phyloP scores from a whole-genome alignment of 2,113 vertebrate species.

The Mormyrus iriodes region DNA sequence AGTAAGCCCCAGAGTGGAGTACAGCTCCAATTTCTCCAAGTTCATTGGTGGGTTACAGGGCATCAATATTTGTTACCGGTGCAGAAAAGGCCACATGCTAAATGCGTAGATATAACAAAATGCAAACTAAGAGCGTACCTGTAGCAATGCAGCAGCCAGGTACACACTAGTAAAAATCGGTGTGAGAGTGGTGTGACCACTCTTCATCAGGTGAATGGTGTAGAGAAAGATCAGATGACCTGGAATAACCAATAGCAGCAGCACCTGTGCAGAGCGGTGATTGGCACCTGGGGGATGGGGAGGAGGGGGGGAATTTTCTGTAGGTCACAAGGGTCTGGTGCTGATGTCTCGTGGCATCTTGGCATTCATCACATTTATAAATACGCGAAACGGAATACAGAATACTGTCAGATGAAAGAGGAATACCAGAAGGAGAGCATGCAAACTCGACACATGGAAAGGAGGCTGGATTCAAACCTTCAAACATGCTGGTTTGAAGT shows the following conservation, averaged over 20 bases:
- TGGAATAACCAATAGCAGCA: slow-evolving; percentile 81
- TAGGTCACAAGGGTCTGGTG: not conserved
- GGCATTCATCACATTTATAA: not conserved
- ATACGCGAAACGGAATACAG: not conserved
- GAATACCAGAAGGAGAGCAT: not conserved
- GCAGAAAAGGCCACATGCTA: not conserved
- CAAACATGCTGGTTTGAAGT: not conserved
- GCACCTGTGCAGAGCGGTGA: slow-evolving; percentile 91
- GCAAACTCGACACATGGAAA: not conserved
- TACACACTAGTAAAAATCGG: slow-evolving; percentile 83
- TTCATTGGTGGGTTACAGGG: not conserved
- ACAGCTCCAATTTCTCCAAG: not conserved
- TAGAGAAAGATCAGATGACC: slow-evolving; percentile 94
- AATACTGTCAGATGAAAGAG: not conserved
- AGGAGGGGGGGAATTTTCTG: not conserved
- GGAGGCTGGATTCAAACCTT: not conserved
- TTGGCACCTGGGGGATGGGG: slow-evolving; percentile 71
- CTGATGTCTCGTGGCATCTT: not conserved
- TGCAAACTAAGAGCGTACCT: slow-evolving; percentile 64
- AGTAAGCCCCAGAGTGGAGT: not conserved
- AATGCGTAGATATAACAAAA: not conserved
- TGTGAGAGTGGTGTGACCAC: slow-evolving; percentile 85
- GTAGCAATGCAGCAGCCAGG: slow-evolving; percentile 80
- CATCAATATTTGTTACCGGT: not conserved
- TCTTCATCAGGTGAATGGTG: slow-evolving; percentile 94